Evolutionary conservation across 1,140 invertebrate species (phyloP).

Genomic region (Chelonus insularis): DNA sequence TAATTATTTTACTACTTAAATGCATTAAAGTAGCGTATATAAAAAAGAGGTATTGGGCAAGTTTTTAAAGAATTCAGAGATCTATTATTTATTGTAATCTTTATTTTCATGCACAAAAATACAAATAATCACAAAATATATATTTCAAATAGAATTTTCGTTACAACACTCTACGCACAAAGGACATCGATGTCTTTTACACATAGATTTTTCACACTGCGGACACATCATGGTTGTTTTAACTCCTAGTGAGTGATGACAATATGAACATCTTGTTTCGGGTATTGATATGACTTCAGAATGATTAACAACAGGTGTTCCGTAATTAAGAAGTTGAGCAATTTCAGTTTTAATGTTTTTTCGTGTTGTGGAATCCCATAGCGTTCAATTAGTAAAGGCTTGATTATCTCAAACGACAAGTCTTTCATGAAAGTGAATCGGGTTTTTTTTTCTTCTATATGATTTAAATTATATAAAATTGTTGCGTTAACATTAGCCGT

Average conservation of each 20-base stretch:
- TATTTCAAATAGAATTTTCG: slow-evolving; percentile 13
- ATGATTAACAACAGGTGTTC: too few species aligned
- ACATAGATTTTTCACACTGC: too few species aligned
- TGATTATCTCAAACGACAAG: not conserved
- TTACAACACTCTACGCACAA: too few species aligned
- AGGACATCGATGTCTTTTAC: too few species aligned
- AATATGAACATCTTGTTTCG: too few species aligned
- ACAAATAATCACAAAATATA: too few species aligned
- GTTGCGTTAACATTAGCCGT: slow-evolving; percentile 22
- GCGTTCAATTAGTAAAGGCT: too few species aligned
- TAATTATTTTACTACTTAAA: not conserved
- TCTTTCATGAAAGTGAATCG: not conserved
- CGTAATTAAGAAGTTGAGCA: too few species aligned
- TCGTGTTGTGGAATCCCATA: not conserved
- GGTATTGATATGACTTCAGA: slow-evolving; percentile 1
- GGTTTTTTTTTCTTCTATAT: slow-evolving; percentile 1
- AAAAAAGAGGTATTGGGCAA: not conserved
- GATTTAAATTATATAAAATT: slow-evolving; percentile 20
- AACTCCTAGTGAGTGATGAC: too few species aligned
- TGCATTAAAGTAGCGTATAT: not conserved
- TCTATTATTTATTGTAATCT: not conserved
- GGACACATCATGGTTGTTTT: too few species aligned
- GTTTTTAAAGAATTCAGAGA: not conserved
- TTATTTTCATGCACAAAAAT: too few species aligned
- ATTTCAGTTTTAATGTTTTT: not conserved